Evolutionary conservation across 2,888 invertebrate genomes (phyloP).

Genomic region (Ectropis crepuscularia): DNA sequence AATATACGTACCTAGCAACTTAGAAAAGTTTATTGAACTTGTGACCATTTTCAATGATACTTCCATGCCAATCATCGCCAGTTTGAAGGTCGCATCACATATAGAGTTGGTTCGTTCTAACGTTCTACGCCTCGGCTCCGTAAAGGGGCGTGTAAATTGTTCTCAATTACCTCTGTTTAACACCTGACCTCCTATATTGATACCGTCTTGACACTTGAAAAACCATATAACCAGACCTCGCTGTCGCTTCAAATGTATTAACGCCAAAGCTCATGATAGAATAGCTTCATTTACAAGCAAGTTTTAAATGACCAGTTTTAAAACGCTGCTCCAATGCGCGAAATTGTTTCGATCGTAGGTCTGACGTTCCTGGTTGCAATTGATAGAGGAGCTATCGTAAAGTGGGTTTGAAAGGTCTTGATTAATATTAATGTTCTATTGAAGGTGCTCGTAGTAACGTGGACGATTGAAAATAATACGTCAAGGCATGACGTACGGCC

Average conservation of each 20-base stretch:
- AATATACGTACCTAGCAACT: too few species aligned
- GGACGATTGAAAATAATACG: constrained; percentile 10
- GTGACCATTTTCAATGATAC: not conserved
- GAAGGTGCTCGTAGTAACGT: constrained; percentile 15
- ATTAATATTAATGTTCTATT: constrained; percentile 39
- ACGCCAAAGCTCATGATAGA: constrained; percentile 15
- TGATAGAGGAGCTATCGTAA: constrained; percentile 26
- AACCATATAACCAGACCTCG: constrained; percentile 21
- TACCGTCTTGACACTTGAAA: constrained; percentile 26
- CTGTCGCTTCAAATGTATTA: not conserved
- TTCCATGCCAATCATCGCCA: not conserved
- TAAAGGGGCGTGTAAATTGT: constrained; percentile 45
- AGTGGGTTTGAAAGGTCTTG: constrained; percentile 29
- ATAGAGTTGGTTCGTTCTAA: constrained; percentile 7
- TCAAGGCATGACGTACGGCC: constrained; percentile 2
- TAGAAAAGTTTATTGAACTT: constrained; percentile 1
- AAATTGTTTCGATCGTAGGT: constrained; percentile 14
- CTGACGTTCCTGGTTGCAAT: constrained; percentile 27
- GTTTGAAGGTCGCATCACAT: not conserved
- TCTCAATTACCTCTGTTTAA: constrained; percentile 53
- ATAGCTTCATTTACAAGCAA: constrained; percentile 18
- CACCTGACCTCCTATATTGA: constrained; percentile 51
- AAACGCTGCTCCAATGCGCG: constrained; percentile 8
- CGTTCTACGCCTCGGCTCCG: constrained; percentile 17
- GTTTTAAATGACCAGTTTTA: constrained; percentile 17